Evolutionary conservation across 2,888 invertebrate species (phyloP).

Genomic region (Drepanosiphum platanoidis): DNA sequence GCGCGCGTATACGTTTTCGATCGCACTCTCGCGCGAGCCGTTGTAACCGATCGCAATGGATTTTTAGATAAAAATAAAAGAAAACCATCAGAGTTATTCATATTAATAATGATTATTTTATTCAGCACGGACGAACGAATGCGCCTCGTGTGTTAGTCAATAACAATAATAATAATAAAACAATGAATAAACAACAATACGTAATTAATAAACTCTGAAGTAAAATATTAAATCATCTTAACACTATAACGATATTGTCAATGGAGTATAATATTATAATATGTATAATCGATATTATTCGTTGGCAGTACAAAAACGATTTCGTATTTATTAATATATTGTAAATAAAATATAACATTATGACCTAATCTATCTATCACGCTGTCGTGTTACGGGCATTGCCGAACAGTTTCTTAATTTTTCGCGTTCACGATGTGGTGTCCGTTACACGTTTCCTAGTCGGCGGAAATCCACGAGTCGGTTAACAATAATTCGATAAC

Average conservation of each 20-base stretch:
- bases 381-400: too few species aligned
- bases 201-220: background rate
- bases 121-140: background rate
- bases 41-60: background rate
- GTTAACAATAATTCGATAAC: background rate
- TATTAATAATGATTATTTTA: background rate
- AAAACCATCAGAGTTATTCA: background rate
- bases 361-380: too few species aligned
- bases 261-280: background rate
- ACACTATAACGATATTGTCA: background rate
- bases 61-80: too few species aligned
- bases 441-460: too few species aligned
- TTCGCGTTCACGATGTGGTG: too few species aligned
- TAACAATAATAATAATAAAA: background rate
- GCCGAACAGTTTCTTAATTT: too few species aligned
- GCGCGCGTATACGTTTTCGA: background rate
- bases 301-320: background rate
- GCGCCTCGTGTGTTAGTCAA: background rate
- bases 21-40: too few species aligned
- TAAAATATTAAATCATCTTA: background rate
- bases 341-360: too few species aligned
- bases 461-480: background rate
- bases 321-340: too few species aligned
- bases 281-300: background rate
- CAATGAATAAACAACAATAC: background rate